phyloP scores from a whole-genome alignment of 1,140 invertebrate genomes.

The Drosophila arizonae region DNA sequence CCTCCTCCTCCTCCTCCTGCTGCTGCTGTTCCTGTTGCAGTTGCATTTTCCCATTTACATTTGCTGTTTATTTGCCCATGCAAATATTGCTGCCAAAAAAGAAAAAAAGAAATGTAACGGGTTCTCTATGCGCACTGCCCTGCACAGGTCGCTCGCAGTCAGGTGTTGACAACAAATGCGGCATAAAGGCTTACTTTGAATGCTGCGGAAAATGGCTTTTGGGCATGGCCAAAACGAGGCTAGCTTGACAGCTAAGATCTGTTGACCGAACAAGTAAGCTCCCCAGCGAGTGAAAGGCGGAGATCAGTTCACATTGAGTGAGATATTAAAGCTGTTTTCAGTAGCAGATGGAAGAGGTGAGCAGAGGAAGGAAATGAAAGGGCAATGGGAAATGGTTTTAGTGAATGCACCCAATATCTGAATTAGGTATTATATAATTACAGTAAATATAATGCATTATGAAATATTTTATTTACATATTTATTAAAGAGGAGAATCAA shows the following conservation, averaged over 20 bases:
- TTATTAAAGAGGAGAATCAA: no score
- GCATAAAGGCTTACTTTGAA: conserved; percentile 16
- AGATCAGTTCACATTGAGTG: neutral
- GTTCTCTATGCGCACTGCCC: no score
- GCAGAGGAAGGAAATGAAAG: no score
- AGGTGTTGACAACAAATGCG: conserved; percentile 22
- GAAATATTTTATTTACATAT: no score
- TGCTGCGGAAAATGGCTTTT: conserved; percentile 1
- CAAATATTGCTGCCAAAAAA: conserved; percentile 69
- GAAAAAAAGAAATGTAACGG: no score
- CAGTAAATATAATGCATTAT: no score
- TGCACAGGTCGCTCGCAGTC: no score
- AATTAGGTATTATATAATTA: no score
- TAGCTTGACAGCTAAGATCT: neutral
- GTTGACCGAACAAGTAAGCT: neutral
- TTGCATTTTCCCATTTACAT: conserved; percentile 70
- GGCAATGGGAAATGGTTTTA: no score
- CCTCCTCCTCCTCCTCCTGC: neutral
- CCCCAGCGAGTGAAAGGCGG: no score
- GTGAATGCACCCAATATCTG: no score
- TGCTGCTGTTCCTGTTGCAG: conserved; percentile 13
- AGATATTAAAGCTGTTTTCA: neutral
- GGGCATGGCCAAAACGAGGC: neutral
- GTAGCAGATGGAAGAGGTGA: no score
- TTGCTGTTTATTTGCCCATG: conserved; percentile 77